phyloP scores from a whole-genome alignment of 2,888 invertebrate genomes.

The Siphlonurus alternatus region DNA sequence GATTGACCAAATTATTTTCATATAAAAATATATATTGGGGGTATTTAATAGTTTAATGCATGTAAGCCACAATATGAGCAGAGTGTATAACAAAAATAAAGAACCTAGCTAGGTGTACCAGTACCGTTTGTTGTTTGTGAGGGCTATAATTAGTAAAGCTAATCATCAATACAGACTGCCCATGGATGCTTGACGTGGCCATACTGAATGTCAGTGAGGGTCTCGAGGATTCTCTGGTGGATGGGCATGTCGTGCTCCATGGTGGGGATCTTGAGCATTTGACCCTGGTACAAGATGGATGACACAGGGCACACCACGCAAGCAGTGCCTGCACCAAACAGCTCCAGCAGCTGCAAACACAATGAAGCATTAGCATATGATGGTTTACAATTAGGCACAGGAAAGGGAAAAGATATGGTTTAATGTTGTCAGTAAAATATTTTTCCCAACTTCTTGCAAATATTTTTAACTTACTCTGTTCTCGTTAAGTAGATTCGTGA shows the following conservation, averaged over 20 bases:
- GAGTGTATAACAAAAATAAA: too few species aligned
- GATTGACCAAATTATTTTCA: too few species aligned
- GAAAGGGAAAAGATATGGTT: neutral
- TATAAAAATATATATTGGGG: too few species aligned
- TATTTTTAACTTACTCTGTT: constrained; percentile 49
- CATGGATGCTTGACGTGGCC: constrained; percentile 70
- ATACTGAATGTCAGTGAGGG: constrained; percentile 77
- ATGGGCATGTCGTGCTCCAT: constrained; percentile 52
- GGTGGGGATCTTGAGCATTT: constrained; percentile 52
- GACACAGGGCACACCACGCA: constrained; percentile 86
- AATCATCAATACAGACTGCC: constrained; percentile 42
- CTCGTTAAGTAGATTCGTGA: constrained; percentile 53
- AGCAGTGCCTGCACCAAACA: constrained; percentile 98
- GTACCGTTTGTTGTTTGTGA: too few species aligned
- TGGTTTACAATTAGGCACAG: neutral
- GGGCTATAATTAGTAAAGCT: too few species aligned
- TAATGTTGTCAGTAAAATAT: neutral
- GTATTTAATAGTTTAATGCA: too few species aligned
- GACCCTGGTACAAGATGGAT: constrained; percentile 60
- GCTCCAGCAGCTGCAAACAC: constrained; percentile 63
- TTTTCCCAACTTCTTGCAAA: too few species aligned
- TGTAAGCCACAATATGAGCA: too few species aligned
- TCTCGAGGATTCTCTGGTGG: constrained; percentile 52
- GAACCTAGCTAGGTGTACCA: too few species aligned
- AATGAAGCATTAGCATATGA: constrained; percentile 9